phyloP scores from a whole-genome alignment of 1,140 invertebrate genomes.

The Adelges cooleyi region DNA sequence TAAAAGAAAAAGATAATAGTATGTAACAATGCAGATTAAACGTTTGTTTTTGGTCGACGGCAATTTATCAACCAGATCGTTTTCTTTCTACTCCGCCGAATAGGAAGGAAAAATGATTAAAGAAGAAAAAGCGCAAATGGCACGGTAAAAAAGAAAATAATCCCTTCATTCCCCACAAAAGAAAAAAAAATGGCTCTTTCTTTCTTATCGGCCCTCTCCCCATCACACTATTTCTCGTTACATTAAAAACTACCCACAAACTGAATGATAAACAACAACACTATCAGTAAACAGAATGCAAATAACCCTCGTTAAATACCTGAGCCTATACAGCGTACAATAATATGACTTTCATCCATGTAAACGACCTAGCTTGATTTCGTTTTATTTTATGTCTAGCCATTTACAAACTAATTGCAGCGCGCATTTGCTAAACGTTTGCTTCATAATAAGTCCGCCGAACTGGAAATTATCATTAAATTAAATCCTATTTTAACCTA shows the following conservation, averaged over 20 bases:
- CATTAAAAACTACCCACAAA: neutral
- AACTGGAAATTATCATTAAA: no score
- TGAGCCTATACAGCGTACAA: no score
- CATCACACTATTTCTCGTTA: conserved; percentile 4
- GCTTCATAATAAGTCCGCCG: no score
- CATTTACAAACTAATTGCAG: no score
- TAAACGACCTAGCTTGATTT: no score
- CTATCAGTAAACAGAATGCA: neutral
- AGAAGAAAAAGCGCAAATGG: conserved; percentile 1
- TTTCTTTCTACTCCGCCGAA: neutral
- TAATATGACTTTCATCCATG: no score
- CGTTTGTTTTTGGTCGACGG: neutral
- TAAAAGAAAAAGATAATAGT: no score
- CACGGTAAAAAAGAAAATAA: conserved; percentile 14
- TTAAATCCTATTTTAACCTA: no score
- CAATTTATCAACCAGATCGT: conserved; percentile 7
- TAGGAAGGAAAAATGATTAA: conserved; percentile 3
- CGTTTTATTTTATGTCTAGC: no score
- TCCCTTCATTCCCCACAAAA: neutral
- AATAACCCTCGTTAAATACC: conserved; percentile 5
- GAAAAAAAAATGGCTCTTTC: neutral
- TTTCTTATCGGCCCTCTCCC: conserved; percentile 1
- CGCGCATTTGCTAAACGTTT: no score
- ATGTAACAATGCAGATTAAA: conserved; percentile 12
- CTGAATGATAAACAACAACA: conserved; percentile 13